phyloP scores from a whole-genome alignment of 2,888 invertebrate species.

The Lasius platythorax region DNA sequence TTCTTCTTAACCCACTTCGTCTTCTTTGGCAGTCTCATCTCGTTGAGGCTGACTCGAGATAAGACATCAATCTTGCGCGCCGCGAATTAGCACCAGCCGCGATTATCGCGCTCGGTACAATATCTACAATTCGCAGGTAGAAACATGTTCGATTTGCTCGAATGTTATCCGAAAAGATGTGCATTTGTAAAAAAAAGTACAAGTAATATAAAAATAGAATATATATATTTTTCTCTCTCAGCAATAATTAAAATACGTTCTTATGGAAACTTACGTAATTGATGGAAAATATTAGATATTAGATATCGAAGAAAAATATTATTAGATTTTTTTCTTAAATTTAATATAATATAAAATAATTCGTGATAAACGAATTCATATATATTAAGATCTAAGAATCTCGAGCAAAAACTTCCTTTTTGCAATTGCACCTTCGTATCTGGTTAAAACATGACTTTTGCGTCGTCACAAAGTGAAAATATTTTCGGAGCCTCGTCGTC shows the following conservation, averaged over 20 bases:
- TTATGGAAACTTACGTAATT: not conserved
- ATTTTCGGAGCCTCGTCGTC: constrained; percentile 27
- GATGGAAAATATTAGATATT: not conserved
- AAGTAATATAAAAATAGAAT: not conserved
- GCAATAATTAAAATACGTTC: not conserved
- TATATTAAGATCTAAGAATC: not conserved
- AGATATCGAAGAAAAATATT: not conserved
- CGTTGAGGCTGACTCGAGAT: constrained; percentile 52
- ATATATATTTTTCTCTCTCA: not conserved
- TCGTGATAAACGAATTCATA: not conserved
- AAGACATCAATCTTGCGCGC: constrained; percentile 71
- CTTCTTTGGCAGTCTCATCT: constrained; percentile 71
- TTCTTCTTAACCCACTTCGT: constrained; percentile 63
- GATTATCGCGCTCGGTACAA: constrained; percentile 19
- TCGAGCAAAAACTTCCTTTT: not conserved
- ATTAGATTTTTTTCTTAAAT: not conserved
- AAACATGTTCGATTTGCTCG: not conserved
- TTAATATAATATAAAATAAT: not conserved
- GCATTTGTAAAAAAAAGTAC: not conserved
- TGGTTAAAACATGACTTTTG: not conserved
- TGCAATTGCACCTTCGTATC: not conserved
- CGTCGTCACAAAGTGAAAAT: constrained; percentile 27
- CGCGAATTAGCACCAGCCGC: constrained; percentile 58
- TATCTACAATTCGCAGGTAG: constrained; percentile 8
- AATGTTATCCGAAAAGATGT: not conserved